These are phyloP conservation scores for Sisyra nigra DNA, from an alignment of 2,888 invertebrate genomes.

Conservation along the genomic window DNA sequence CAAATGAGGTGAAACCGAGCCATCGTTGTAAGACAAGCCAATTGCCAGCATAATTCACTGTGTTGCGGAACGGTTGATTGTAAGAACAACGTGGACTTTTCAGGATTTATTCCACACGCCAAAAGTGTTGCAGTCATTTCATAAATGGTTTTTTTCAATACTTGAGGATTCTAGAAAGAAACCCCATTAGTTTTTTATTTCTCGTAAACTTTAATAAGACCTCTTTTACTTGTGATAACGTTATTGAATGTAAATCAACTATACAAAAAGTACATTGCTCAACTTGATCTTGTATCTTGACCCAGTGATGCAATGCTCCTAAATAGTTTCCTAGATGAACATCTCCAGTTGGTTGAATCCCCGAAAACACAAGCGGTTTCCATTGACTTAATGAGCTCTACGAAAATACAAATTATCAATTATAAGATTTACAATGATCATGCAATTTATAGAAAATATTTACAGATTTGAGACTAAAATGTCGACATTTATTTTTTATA, in stretches of 20 bases:
- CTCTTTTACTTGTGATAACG: slow-evolving; percentile 51
- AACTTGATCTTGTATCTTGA: slow-evolving; percentile 55
- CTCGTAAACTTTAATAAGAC: slow-evolving; percentile 2
- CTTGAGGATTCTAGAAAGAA: slow-evolving; percentile 36
- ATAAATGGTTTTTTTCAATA: slow-evolving; percentile 47
- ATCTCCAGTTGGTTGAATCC: slow-evolving; percentile 90
- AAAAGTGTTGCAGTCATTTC: slow-evolving; percentile 70
- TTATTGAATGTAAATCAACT: slow-evolving; percentile 88
- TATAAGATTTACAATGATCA: too few relatives aligned
- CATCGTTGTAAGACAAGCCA: slow-evolving; percentile 69
- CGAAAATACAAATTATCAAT: too few relatives aligned
- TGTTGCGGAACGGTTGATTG: slow-evolving; percentile 80
- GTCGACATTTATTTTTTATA: too few relatives aligned
- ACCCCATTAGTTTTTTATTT: slow-evolving; percentile 5
- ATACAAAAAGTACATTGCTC: slow-evolving; percentile 64
- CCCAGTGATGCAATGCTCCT: slow-evolving; percentile 81
- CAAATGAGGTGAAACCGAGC: slow-evolving; percentile 27
- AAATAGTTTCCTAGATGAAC: slow-evolving; percentile 95
- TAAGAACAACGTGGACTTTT: slow-evolving; percentile 65
- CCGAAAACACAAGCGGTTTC: slow-evolving; percentile 64
- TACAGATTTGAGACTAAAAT: too few relatives aligned
- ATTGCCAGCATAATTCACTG: slow-evolving; percentile 75
- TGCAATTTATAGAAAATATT: too few relatives aligned
- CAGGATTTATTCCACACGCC: slow-evolving; percentile 80
- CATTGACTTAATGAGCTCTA: slow-evolving; percentile 19